Base-by-base conservation (phyloP, 2,888 invertebrate genomes). In the Drosophila borborema region DNA sequence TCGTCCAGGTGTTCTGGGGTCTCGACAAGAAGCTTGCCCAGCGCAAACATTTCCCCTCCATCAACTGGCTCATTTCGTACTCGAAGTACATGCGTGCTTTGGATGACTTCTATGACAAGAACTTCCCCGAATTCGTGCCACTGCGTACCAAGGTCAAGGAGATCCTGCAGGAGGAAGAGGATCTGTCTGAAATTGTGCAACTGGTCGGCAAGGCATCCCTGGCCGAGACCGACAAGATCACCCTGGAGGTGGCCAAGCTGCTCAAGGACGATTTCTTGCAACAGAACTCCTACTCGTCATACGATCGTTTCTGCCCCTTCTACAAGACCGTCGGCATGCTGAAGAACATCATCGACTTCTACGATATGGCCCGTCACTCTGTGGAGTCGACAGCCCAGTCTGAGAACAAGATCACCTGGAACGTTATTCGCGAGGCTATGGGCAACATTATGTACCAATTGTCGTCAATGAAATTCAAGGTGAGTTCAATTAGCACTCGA, bases 271-370 rank as follows among this genome's bases (percentile, higher is more conserved):
- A 99, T 94, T 99, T 99, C 95, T 94, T 99, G 92, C 99, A 99
- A 94, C 99, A 99, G 94, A 99, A 99, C 95, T 98, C 99, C 94
- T 97, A 98, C 94, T 97, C 98, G 5, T 94, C 97, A 2, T 98
- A 98, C 94, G 98, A 98, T 94, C 96, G 99, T 79, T 99, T 98
- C 95, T 99, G 99, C 92, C 99, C 99, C 91, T 99, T 99, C 95
- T 99, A 99, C 95, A 99, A 99, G 95, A 99, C 99, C 18, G 98
- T 98, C 71, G 99, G 99, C 86, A 99, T 99, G 99, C 93, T 99
- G 92, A 96, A 95, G 93, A 99, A 99, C 95, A 99, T 99, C 94
- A 99, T 99, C 92, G 95, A 97, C 63, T 98, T 99, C 94, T 99
- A 99, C 94, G 99, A 99, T 94, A 96, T 99, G 97, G 96, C 99